Evolutionary conservation across 2,888 invertebrate species (phyloP).

Genomic region (Colletes collaris): DNA sequence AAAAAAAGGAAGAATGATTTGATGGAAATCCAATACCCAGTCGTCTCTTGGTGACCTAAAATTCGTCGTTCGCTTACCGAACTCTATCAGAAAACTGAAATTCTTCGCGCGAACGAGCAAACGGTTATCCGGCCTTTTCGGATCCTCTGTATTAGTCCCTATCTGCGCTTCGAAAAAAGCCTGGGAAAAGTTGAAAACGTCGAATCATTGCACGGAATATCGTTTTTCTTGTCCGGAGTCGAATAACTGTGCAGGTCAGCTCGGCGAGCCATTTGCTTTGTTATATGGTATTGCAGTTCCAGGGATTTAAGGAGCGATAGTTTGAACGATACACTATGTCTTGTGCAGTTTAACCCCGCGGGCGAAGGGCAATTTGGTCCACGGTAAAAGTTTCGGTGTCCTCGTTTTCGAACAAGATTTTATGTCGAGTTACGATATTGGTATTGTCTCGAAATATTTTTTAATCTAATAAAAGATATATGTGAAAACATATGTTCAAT

Average conservation of each 20-base stretch:
- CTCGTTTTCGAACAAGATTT: too few relatives aligned
- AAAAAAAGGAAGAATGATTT: conserved; percentile 42
- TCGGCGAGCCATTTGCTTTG: too few relatives aligned
- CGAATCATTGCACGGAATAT: background rate
- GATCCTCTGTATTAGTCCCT: background rate
- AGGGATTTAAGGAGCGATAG: background rate
- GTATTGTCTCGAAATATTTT: too few relatives aligned
- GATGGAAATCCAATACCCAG: conserved; percentile 72
- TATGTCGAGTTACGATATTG: too few relatives aligned
- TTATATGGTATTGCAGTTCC: background rate
- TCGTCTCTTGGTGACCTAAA: conserved; percentile 57
- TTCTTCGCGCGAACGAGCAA: conserved; percentile 24
- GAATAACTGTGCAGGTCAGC: too few relatives aligned
- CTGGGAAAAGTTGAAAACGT: background rate
- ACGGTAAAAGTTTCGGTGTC: too few relatives aligned
- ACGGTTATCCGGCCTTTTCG: conserved; percentile 6
- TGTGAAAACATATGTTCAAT: too few relatives aligned
- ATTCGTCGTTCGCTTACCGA: conserved; percentile 35
- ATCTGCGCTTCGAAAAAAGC: background rate
- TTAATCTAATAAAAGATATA: too few relatives aligned
- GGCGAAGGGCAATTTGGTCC: too few relatives aligned
- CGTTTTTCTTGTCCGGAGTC: too few relatives aligned
- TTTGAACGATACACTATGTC: background rate
- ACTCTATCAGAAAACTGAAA: conserved; percentile 42
- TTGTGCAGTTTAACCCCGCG: background rate